Conservation (phyloP, 53 echinoderm and acorn worm genomes). For the Stichopus horrens region DNA sequence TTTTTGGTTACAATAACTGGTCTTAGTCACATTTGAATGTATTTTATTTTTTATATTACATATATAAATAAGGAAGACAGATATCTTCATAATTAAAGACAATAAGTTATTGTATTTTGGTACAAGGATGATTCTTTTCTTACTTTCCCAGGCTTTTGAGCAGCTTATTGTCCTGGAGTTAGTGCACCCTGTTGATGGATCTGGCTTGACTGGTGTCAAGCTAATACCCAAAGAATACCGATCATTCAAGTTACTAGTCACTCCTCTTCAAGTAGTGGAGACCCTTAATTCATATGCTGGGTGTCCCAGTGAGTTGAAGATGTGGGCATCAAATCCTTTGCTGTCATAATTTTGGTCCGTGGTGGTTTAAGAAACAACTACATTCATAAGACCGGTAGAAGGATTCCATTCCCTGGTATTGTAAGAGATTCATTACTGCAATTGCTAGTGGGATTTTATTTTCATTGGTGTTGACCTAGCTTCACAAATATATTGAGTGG, state of each 20-base stretch:
- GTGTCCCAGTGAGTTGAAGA: constrained; percentile 84
- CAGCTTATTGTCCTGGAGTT: constrained; percentile 86
- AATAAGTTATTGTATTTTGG: neutral
- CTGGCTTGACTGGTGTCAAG: constrained; percentile 55
- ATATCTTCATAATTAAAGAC: too few relatives aligned
- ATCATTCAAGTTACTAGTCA: constrained; percentile 81
- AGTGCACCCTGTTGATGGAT: constrained; percentile 74
- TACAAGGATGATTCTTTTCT: neutral
- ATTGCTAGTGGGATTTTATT: too few relatives aligned
- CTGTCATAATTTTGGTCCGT: constrained; percentile 48
- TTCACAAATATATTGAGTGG: too few relatives aligned
- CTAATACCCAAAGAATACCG: constrained; percentile 86
- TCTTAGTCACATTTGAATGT: too few relatives aligned
- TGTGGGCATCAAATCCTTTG: constrained; percentile 81
- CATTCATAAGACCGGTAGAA: too few relatives aligned
- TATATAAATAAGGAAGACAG: too few relatives aligned
- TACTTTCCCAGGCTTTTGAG: constrained; percentile 82
- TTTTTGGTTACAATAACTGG: too few relatives aligned
- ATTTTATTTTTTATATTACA: too few relatives aligned
- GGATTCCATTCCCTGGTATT: too few relatives aligned
- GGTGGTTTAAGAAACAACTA: too few relatives aligned
- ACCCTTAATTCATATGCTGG: constrained; percentile 74
- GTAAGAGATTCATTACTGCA: too few relatives aligned
- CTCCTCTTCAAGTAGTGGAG: constrained; percentile 67
- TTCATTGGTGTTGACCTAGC: too few relatives aligned